These are phyloP conservation scores for Mus minutoides DNA, from an alignment of 2,797 vertebrate genomes.

Conservation along the genomic window DNA sequence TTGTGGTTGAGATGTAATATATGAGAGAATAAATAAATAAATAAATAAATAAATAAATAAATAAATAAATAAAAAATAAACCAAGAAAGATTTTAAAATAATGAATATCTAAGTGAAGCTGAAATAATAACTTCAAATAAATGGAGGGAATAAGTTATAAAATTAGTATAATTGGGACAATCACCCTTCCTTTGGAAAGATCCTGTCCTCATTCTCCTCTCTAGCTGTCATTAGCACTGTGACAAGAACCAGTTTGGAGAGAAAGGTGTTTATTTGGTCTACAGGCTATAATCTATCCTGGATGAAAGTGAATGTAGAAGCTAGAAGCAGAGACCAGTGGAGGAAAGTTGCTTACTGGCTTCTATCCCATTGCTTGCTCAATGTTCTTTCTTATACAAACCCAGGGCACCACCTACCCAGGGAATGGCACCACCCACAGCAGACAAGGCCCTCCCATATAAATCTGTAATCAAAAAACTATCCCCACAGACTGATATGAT, in stretches of 20 bases:
- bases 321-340: background rate
- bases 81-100: constrained; percentile 13
- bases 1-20: background rate
- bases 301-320: background rate
- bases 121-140: constrained; percentile 50
- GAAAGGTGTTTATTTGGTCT: background rate
- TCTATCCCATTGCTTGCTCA: background rate
- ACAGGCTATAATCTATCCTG: background rate
- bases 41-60: background rate
- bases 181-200: background rate
- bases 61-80: background rate
- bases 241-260: background rate
- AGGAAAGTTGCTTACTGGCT: background rate
- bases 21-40: background rate
- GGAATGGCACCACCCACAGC: background rate
- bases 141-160: constrained; percentile 1
- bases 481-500: background rate
- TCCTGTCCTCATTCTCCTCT: background rate
- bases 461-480: background rate
- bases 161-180: constrained; percentile 23
- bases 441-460: background rate
- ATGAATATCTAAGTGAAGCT: background rate
- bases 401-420: background rate
- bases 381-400: background rate
- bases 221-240: background rate